Evolutionary conservation across 2,113 vertebrate species (phyloP).

Genomic region (Melanerpes formicivorus): DNA sequence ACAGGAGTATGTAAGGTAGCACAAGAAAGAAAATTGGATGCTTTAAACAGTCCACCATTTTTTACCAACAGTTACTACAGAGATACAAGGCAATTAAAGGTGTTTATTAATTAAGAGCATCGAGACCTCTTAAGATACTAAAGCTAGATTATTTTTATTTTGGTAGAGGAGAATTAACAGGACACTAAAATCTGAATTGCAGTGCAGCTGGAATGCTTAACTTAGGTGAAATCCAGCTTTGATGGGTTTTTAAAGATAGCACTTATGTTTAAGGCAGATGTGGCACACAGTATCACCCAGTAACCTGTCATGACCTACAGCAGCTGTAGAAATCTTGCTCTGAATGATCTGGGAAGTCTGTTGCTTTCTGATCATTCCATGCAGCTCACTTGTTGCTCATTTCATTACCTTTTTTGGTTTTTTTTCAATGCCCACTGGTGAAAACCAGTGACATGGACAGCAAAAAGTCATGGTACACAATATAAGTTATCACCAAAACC

Average conservation of each 20-base stretch:
- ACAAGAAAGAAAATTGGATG: background rate
- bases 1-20: background rate
- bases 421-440: background rate
- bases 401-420: background rate
- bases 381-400: background rate
- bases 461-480: background rate
- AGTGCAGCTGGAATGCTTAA: background rate
- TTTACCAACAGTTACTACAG: background rate
- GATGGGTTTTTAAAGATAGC: background rate
- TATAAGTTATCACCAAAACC: background rate
- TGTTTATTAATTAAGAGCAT: background rate
- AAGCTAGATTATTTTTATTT: background rate
- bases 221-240: background rate
- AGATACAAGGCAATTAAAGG: background rate
- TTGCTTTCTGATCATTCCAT: constrained; percentile 3
- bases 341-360: background rate
- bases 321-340: background rate
- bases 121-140: background rate
- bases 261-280: background rate
- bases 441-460: background rate
- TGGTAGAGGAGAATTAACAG: background rate
- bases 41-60: background rate
- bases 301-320: background rate
- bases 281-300: rapidly evolving
- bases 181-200: background rate